Percentiles rank a stretch among this genome's conserved stretches.
phyloP scores from a whole-genome alignment of 2,113 vertebrate species.

The Cyprinodon brontotheroides region DNA sequence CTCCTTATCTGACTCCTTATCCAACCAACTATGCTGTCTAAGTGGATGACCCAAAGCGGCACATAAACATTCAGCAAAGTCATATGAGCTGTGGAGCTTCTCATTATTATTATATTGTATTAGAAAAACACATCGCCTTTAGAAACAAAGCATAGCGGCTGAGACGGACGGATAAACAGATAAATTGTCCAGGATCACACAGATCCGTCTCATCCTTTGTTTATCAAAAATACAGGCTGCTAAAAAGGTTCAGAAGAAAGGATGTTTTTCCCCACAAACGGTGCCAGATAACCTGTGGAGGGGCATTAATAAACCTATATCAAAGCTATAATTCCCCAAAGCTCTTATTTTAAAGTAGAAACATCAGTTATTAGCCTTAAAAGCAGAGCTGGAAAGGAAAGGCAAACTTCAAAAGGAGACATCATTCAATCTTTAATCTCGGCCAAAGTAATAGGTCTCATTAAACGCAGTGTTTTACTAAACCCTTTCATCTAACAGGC shows the following conservation, averaged over 20 bases:
- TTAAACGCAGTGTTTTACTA: constrained; percentile 36
- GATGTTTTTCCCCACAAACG: no score
- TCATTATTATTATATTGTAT: no score
- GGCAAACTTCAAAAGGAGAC: constrained; percentile 17
- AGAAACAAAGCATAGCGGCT: no score
- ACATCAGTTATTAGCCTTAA: background rate
- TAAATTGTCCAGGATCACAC: no score
- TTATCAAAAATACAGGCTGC: background rate
- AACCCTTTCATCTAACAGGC: constrained; percentile 31
- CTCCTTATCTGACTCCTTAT: no score
- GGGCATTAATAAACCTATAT: constrained; percentile 23
- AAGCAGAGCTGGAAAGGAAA: constrained; percentile 4
- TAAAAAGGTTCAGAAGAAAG: background rate
- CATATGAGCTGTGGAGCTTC: no score
- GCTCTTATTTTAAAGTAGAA: constrained; percentile 3
- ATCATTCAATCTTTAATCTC: constrained; percentile 7
- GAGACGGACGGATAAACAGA: no score
- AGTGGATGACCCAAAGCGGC: no score
- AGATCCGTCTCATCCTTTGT: background rate
- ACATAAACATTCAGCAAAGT: no score
- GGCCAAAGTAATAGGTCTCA: constrained; percentile 34
- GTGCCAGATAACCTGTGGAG: background rate
- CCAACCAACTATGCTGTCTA: no score
- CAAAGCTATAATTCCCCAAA: constrained; percentile 28
- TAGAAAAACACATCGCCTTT: background rate